Base-by-base conservation (phyloP, 2,888 invertebrate genomes). In the Drosophila meridionalis region DNA sequence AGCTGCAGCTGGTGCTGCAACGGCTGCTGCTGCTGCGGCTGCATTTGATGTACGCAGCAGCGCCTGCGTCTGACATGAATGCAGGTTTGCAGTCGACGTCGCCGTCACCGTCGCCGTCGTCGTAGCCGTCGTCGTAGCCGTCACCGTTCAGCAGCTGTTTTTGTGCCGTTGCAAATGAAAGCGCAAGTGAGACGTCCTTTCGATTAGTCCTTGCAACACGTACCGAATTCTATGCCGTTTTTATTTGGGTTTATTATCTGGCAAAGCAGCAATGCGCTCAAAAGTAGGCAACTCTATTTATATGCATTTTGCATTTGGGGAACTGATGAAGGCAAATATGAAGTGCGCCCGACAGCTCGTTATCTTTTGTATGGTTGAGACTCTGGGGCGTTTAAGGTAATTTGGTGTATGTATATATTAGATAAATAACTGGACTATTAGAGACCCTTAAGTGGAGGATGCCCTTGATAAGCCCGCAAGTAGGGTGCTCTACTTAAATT, bases 61-160 rank as follows among this genome's bases (percentile, higher is more conserved):
- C 68, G 71, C 66, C 69, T 85, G 89, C 76, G 73, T 82, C 72
- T 83, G 89, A 76, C 88, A 73, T 69, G 73, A 69, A 58, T 73
- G 59, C 73, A 72, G 73, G 40, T 56, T 40, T 60, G 57, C 58
- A 57, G 74, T 69, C 42, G 52, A 40, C n/a, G 66, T 50, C 45
- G 50, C 42, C 9, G 34, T 40, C 28, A 55, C 48, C n/a, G 56
- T 38, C 28, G 56, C 26, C 28, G 36, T n/a, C n/a, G 11, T 45
- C 5, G n/a, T 42, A 3, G 42, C 8, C 3, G 43, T 20, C 28
- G 52, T 20, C n/a, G 3, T 42, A 3, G 43, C 8, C 43, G 42
- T 42, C 28, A 28, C 38, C 34, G 42, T 43, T 59, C 52, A 75
- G 69, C 74, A 75, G 74, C 73, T 76, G 75, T 65, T 77, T 66